Evolutionary conservation across 2,113 vertebrate species (phyloP).

Genomic region (Pachypanchax playfairii): DNA sequence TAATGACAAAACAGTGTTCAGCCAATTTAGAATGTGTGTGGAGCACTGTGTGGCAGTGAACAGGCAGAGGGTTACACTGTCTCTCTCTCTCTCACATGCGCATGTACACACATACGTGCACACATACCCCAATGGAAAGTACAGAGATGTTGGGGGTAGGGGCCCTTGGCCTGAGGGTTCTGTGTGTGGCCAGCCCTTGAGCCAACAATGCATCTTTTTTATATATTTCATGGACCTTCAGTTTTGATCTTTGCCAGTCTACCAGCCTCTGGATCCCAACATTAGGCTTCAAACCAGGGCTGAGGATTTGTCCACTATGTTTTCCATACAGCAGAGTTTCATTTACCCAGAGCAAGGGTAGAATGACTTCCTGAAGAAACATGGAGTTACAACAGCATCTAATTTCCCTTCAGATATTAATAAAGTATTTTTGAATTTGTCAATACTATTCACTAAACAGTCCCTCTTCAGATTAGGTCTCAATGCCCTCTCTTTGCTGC

Average conservation of each 20-base stretch:
- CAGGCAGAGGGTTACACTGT: too few species aligned
- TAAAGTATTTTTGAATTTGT: too few species aligned
- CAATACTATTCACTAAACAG: too few species aligned
- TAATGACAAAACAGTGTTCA: conserved; percentile 57
- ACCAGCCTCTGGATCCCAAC: conserved; percentile 24
- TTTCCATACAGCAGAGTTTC: conserved; percentile 1
- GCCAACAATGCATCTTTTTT: conserved; percentile 65
- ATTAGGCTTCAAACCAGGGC: conserved; percentile 23
- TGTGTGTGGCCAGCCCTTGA: conserved; percentile 57
- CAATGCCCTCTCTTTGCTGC: too few species aligned
- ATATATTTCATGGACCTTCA: conserved; percentile 64
- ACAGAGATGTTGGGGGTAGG: conserved; percentile 37
- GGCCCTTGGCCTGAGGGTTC: conserved; percentile 51
- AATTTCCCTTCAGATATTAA: too few species aligned
- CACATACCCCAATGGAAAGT: conserved; percentile 11
- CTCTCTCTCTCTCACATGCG: too few species aligned
- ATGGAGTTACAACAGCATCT: too few species aligned
- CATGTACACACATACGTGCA: neutral
- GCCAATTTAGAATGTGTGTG: conserved; percentile 49
- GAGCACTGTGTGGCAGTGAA: conserved; percentile 37
- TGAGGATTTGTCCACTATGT: conserved; percentile 31
- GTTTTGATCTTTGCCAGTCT: conserved; percentile 44
- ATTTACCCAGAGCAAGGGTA: too few species aligned
- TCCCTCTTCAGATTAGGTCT: too few species aligned
- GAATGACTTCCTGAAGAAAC: too few species aligned